phyloP scores from a whole-genome alignment of 2,888 invertebrate genomes.

The Allygus modestus region DNA sequence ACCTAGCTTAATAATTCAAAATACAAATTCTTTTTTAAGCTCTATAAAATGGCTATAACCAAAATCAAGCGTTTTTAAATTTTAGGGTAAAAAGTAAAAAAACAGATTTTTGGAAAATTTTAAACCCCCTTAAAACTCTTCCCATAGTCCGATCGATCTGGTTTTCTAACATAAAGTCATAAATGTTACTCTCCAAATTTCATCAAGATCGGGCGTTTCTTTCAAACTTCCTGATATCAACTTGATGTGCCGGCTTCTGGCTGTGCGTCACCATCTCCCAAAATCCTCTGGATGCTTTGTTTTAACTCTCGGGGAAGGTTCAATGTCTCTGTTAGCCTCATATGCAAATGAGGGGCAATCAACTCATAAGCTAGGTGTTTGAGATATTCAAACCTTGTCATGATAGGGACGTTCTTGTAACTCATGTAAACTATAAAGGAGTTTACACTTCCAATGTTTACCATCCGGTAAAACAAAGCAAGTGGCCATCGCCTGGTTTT shows the following conservation, averaged over 20 bases:
- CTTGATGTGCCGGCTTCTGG: neutral
- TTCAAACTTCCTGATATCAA: neutral
- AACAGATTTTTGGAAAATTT: too few species aligned
- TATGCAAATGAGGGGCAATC: slow-evolving; percentile 37
- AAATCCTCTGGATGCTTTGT: slow-evolving; percentile 44
- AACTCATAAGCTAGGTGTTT: slow-evolving; percentile 44
- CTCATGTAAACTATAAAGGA: slow-evolving; percentile 36
- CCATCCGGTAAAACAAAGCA: slow-evolving; percentile 31
- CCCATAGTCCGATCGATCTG: too few species aligned
- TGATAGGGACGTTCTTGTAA: slow-evolving; percentile 23
- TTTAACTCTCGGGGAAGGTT: slow-evolving; percentile 61
- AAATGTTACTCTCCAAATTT: too few species aligned
- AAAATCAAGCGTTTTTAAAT: too few species aligned
- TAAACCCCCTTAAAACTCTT: too few species aligned
- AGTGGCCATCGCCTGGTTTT: slow-evolving; percentile 53
- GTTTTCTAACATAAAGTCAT: too few species aligned
- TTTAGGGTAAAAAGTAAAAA: too few species aligned
- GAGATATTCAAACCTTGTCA: slow-evolving; percentile 59
- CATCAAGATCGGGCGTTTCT: too few species aligned
- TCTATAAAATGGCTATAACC: too few species aligned
- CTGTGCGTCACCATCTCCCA: slow-evolving; percentile 37
- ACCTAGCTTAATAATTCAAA: too few species aligned
- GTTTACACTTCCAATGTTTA: slow-evolving; percentile 32
- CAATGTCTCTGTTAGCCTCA: slow-evolving; percentile 39
- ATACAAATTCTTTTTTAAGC: too few species aligned